These are phyloP conservation scores for Electrophaes corylata DNA, from an alignment of 2,888 invertebrate genomes.

Conservation along the genomic window DNA sequence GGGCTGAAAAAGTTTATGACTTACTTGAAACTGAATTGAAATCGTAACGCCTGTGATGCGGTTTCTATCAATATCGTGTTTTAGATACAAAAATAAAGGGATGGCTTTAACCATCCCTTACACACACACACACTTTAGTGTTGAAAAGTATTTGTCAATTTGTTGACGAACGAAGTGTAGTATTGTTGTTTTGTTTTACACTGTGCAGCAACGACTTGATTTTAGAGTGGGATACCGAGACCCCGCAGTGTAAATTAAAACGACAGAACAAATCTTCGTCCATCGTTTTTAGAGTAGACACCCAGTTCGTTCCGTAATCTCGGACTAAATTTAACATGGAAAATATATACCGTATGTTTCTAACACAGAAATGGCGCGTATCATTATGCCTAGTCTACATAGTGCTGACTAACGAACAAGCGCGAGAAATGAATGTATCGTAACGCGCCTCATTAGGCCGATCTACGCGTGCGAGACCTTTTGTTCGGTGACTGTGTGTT, in stretches of 20 bases:
- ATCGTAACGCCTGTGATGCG: not conserved
- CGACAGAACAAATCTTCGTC: no score
- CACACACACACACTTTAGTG: no score
- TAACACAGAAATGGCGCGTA: constrained; percentile 42
- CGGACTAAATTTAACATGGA: not conserved
- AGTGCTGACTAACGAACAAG: constrained; percentile 67
- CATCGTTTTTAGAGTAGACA: no score
- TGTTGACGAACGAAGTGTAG: no score
- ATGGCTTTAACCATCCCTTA: no score
- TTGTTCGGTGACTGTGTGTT: constrained; percentile 17
- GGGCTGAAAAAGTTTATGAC: constrained; percentile 16
- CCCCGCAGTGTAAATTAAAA: no score
- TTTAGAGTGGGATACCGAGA: no score
- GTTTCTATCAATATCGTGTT: not conserved
- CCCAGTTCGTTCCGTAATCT: not conserved
- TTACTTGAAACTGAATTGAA: not conserved
- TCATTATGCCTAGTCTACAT: constrained; percentile 56
- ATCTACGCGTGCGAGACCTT: constrained; percentile 49
- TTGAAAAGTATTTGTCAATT: no score
- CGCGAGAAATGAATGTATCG: constrained; percentile 61
- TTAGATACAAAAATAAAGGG: not conserved
- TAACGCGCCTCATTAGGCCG: constrained; percentile 66
- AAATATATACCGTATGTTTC: constrained; percentile 20
- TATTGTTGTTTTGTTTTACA: no score
- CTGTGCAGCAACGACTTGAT: no score